Conservation (phyloP, 2,797 vertebrate species). For the Sebastes kiyomatsui region DNA sequence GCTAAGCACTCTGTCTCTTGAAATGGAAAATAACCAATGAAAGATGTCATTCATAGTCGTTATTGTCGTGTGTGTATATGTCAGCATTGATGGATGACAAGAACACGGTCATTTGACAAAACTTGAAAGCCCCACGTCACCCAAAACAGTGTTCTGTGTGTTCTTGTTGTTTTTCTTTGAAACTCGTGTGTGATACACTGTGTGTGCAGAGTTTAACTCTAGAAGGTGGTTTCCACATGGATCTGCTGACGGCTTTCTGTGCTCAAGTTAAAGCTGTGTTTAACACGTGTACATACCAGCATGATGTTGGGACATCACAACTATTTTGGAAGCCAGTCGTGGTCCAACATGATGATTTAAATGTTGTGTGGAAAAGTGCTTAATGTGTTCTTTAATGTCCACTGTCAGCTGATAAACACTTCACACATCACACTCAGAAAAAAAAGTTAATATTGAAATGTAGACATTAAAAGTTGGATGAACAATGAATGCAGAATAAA, state of each 20-base stretch:
- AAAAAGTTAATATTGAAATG: not conserved
- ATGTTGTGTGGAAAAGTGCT: not conserved
- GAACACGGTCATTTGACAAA: not conserved
- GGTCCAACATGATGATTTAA: not conserved
- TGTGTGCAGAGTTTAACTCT: not conserved
- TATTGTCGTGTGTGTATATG: not conserved
- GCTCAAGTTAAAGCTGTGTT: not conserved
- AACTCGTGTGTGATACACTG: not conserved
- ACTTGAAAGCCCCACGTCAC: not conserved
- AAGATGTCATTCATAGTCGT: not conserved
- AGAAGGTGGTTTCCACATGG: not conserved
- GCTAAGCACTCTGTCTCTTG: not conserved
- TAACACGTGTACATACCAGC: not conserved
- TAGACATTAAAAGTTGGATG: not conserved
- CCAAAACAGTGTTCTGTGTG: not conserved
- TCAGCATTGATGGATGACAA: not conserved
- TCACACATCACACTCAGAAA: not conserved
- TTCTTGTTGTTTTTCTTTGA: not conserved
- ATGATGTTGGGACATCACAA: not conserved
- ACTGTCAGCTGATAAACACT: not conserved
- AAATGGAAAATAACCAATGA: not conserved
- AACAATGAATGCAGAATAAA: not conserved
- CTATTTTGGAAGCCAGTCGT: not conserved
- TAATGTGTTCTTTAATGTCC: not conserved
- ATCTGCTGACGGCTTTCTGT: not conserved